Evolutionary conservation across 2,888 invertebrate genomes (phyloP).

Genomic region (Dinocampus coccinellae): DNA sequence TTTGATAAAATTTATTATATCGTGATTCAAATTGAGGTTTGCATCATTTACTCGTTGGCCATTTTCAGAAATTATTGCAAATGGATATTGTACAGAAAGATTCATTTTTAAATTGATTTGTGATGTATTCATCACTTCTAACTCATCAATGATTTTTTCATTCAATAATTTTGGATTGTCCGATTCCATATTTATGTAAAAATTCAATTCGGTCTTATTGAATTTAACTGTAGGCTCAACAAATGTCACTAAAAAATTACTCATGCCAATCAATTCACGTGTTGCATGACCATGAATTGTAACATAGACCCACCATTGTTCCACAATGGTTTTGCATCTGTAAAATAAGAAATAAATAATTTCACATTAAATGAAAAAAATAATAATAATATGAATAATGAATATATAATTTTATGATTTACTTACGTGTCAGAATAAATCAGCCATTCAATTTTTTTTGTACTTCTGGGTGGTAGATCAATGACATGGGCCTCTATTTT

Average conservation of each 20-base stretch:
- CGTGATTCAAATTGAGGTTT: constrained; percentile 47
- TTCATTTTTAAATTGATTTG: constrained; percentile 71
- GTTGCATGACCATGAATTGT: constrained; percentile 72
- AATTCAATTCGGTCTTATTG: constrained; percentile 70
- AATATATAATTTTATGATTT: constrained; percentile 39
- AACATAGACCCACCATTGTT: constrained; percentile 75
- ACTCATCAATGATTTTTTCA: constrained; percentile 70
- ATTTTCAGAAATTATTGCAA: constrained; percentile 57
- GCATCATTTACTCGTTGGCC: constrained; percentile 46
- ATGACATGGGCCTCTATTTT: constrained; percentile 47
- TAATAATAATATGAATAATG: neutral
- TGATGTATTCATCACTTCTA: constrained; percentile 73
- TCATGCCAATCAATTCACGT: constrained; percentile 71
- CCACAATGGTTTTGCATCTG: constrained; percentile 67
- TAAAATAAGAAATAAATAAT: neutral
- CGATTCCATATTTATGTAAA: constrained; percentile 71
- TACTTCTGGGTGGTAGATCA: constrained; percentile 48
- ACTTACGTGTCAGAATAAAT: constrained; percentile 43
- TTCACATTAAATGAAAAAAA: neutral
- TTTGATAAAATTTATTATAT: constrained; percentile 43
- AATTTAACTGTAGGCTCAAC: constrained; percentile 74
- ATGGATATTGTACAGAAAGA: constrained; percentile 71
- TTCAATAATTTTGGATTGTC: constrained; percentile 66
- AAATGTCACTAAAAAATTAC: constrained; percentile 72
- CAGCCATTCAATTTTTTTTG: constrained; percentile 47